Percentiles rank a stretch among this genome's conserved stretches.
Evolutionary conservation across 2,113 vertebrate species (phyloP).

Genomic region (Eublepharis macularius): DNA sequence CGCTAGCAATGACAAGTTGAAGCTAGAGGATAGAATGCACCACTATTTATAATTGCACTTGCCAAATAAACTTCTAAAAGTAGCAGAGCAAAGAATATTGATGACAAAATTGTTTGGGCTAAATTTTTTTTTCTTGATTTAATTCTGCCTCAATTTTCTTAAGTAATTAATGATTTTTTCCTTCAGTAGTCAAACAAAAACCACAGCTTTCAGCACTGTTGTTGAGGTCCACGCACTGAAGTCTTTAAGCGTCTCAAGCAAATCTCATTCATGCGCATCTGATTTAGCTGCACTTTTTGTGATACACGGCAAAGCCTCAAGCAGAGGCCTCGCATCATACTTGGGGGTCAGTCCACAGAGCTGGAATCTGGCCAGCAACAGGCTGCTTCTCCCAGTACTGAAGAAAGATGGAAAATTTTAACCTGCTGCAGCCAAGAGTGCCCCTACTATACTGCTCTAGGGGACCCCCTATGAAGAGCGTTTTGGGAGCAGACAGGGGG

Average conservation of each 20-base stretch:
- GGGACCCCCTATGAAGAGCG: no score
- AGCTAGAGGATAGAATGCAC: not conserved
- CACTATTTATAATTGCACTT: no score
- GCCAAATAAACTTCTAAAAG: accelerated
- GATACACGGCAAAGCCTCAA: not conserved
- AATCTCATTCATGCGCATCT: not conserved
- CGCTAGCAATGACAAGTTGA: not conserved
- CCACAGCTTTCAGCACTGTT: not conserved
- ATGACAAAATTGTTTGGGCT: accelerated
- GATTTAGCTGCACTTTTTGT: accelerated
- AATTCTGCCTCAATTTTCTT: not conserved
- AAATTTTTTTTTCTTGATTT: accelerated
- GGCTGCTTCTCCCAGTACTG: not conserved
- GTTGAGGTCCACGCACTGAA: accelerated
- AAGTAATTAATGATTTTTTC: accelerated
- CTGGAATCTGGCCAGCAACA: not conserved
- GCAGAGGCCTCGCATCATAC: not conserved
- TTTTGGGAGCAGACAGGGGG: no score
- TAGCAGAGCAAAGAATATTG: not conserved
- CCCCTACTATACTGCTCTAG: no score
- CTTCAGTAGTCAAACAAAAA: accelerated
- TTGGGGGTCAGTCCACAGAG: not conserved
- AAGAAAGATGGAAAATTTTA: not conserved
- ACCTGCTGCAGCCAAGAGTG: no score
- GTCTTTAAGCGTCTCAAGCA: not conserved